Evolutionary conservation across 2,113 vertebrate species (phyloP), one percentile per base, ranked within the genome.

Genomic region (Cygnus buccinator): DNA sequence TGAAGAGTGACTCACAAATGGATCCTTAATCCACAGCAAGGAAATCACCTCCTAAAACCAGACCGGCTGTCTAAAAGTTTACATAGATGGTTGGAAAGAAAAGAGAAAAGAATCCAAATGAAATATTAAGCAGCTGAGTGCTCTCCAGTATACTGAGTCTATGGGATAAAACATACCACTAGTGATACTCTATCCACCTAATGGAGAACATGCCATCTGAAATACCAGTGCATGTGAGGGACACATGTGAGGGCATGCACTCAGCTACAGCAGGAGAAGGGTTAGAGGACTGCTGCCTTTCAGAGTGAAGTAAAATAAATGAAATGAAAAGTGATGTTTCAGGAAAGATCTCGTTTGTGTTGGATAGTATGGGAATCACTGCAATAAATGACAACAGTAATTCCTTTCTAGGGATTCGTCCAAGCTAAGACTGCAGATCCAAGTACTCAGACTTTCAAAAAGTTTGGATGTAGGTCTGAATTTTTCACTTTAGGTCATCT

Each of bases 41-140:
- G 88, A 95, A 97, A 96, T 95, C 93, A 85, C 90, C 94, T 94
- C 89, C 96, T 91, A 89, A 96, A 95, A 93, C 95, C 95, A 96
- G 94, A 85, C 85, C 7, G 52, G 52, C 85, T 91, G 89, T 78
- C 97, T 93, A 86, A 87, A 89, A 86, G 95, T 95, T 97, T 96
- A 94, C 93, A 93, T 84, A 97, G 94, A 97, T 97, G 87, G 72
- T 91, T 97, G 94, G 91, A 91, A 95, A 95, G 83, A 73, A 94
- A 94, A 94, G 89, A 84, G 67, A 71, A 95, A 90, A 94, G 58
- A 94, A 95, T 93, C 89, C 57, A 76, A 85, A 96, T 91, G 95
- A 97, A 96, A 96, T 94, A 94, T 97, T 97, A 97, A 95, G 95
- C 84, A 92, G 89, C 90, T 93, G 95, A 94, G 91, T 94, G 85